Conservation (phyloP, 2,888 invertebrate species). For the Pimpla rufipes region DNA sequence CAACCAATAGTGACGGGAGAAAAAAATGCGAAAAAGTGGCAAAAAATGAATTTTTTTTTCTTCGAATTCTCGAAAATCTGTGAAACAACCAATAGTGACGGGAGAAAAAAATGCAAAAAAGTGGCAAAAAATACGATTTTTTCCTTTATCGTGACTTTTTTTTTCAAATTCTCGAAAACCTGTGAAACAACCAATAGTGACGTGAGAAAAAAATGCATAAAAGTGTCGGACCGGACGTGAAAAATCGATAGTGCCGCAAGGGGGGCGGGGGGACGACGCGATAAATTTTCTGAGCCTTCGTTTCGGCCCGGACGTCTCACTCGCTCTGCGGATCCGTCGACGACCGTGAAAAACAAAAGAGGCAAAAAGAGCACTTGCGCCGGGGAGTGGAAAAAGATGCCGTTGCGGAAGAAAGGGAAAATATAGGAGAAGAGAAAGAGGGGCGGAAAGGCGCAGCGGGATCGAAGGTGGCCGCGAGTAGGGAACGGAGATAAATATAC, state of each 20-base stretch:
- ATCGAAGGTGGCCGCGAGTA: constrained; percentile 40
- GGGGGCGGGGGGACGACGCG: constrained; percentile 54
- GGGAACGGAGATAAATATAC: constrained; percentile 28
- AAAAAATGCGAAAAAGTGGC: too few species aligned
- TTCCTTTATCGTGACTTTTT: too few species aligned
- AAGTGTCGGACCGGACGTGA: constrained; percentile 29
- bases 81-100: too few species aligned
- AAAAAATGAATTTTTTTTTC: too few species aligned
- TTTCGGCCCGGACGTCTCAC: constrained; percentile 34
- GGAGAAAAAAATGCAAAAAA: too few species aligned
- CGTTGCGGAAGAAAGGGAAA: constrained; percentile 40
- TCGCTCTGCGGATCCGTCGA: constrained; percentile 27
- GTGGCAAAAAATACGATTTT: too few species aligned
- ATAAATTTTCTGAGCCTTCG: constrained; percentile 67
- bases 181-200: not conserved
- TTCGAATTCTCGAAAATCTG: too few species aligned
- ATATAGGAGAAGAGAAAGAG: constrained; percentile 18
- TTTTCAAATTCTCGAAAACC: too few species aligned
- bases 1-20: too few species aligned
- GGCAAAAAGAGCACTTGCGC: constrained; percentile 31
- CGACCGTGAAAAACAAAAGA: constrained; percentile 59
- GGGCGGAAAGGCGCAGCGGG: constrained; percentile 9
- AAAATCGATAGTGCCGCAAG: constrained; percentile 57
- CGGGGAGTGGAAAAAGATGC: constrained; percentile 52
- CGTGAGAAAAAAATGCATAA: constrained; percentile 28